These are phyloP conservation scores for Trichoplusia ni DNA, from an alignment of 1,140 invertebrate species.

Conservation along the genomic window DNA sequence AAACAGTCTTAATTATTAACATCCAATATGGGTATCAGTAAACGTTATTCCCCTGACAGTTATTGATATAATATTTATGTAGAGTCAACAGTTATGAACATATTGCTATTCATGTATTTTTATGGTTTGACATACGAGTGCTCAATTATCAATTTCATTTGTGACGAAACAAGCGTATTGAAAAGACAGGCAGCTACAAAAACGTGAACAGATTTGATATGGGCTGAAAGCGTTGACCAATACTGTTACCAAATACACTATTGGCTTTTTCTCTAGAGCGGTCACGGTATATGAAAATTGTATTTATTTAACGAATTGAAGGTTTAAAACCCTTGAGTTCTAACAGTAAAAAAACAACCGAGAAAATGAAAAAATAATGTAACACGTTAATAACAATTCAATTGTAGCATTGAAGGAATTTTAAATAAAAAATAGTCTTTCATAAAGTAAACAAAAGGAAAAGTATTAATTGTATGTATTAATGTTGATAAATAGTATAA, in stretches of 20 bases:
- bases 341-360: too few relatives aligned
- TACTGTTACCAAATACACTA: constrained; percentile 27
- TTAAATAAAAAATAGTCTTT: too few relatives aligned
- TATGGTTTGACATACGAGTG: constrained; percentile 9
- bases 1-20: too few relatives aligned
- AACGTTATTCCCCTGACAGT: too few relatives aligned
- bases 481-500: not conserved
- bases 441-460: too few relatives aligned
- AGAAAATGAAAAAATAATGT: not conserved
- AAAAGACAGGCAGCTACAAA: constrained; percentile 11
- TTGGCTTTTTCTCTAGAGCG: constrained; percentile 18
- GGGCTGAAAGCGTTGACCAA: constrained; percentile 23
- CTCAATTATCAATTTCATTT: constrained; percentile 19
- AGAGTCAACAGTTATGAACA: not conserved
- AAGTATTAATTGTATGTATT: too few relatives aligned
- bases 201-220: constrained; percentile 12
- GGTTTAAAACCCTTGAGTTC: not conserved
- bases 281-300: not conserved
- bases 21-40: too few relatives aligned
- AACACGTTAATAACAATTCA: too few relatives aligned
- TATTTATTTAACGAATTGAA: not conserved
- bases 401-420: too few relatives aligned
- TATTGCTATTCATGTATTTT: not conserved
- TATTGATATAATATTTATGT: not conserved
- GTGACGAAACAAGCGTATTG: constrained; percentile 11